Percentiles rank a stretch among this genome's conserved stretches.
These are phyloP conservation scores for Albula goreensis DNA, from an alignment of 2,113 vertebrate genomes.

Conservation along the genomic window DNA sequence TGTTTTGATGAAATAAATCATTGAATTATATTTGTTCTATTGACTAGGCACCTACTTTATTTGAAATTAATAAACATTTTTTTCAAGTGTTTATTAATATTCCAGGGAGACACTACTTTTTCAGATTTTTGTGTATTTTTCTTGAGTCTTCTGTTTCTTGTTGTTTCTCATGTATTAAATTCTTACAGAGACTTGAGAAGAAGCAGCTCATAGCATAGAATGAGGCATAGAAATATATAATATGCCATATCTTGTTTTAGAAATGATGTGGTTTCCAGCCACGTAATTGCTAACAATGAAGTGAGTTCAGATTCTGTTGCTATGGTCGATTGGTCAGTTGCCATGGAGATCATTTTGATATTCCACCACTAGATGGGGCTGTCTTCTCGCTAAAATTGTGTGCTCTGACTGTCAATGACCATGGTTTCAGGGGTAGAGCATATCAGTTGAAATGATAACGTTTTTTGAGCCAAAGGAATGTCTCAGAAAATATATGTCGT, in stretches of 20 bases:
- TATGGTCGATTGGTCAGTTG: slow-evolving; percentile 61
- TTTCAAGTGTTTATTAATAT: no score
- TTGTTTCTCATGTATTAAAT: no score
- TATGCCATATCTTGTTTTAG: not conserved
- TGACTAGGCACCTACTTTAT: no score
- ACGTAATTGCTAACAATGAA: no score
- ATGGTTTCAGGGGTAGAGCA: not conserved
- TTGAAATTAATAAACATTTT: no score
- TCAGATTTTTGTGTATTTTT: no score
- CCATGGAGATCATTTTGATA: slow-evolving; percentile 64
- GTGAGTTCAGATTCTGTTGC: slow-evolving; percentile 56
- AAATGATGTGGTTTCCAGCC: slow-evolving; percentile 2
- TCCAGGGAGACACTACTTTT: no score
- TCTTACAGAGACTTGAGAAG: no score
- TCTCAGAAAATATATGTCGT: not conserved
- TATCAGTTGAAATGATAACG: not conserved
- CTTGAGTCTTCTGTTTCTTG: no score
- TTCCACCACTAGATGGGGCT: slow-evolving; percentile 66
- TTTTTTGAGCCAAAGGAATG: not conserved
- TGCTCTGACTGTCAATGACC: not conserved
- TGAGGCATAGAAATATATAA: not conserved
- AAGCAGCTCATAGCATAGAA: not conserved
- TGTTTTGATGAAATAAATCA: no score
- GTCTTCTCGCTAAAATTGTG: slow-evolving; percentile 16
- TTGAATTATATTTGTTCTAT: no score